Base-by-base conservation (phyloP, 2,888 invertebrate genomes). In the Cordilura impudica region DNA sequence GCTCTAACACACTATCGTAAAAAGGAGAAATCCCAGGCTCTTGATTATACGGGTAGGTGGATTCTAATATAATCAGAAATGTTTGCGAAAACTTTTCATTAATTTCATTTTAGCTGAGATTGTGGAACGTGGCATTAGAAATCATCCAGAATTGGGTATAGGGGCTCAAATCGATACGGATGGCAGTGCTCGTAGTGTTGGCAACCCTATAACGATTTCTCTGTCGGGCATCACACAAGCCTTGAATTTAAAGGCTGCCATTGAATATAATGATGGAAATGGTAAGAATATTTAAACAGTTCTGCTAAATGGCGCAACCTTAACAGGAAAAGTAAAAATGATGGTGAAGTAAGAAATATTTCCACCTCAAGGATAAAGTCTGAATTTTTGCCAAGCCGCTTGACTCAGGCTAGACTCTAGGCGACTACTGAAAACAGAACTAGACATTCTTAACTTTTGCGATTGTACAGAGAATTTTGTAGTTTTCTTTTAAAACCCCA, bases 181-280 rank as follows among this genome's bases (percentile, higher is more conserved):
- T 67, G 89, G 88, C 43, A 89, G 88, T 67, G 88, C 88, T 1
- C 93, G 98, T 81, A 98, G 98, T 86, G 98, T 99, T 35, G 99
- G 99, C 0, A 89, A 89, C 74, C 88, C 89, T 29, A 87, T 88
- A 35, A 89, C 88, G 0, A 87, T 99, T 74, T 98, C 99, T 86
- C 95, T 98, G 89, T 98, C 99, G 3, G 98, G 98, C 18, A 92
- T 99, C 2, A 97, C 99, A 10, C 99, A 99, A 91, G 98, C 99
- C 0, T 97, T 99, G 87, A 99, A 99, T 91, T 92, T 99, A 19
- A 99, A 99, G 91, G 98, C 99, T 8, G 99, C 99, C 4, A 97
- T 99, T 84, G 98, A 99, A 90, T 99, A 97, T 90, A 97, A 98
- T 88, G 92, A 96, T 61, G 95, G 95, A 88, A 96, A 97, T 88